Evolutionary conservation across 1,140 invertebrate species (phyloP).

Genomic region (Philopotamus ludificatus): DNA sequence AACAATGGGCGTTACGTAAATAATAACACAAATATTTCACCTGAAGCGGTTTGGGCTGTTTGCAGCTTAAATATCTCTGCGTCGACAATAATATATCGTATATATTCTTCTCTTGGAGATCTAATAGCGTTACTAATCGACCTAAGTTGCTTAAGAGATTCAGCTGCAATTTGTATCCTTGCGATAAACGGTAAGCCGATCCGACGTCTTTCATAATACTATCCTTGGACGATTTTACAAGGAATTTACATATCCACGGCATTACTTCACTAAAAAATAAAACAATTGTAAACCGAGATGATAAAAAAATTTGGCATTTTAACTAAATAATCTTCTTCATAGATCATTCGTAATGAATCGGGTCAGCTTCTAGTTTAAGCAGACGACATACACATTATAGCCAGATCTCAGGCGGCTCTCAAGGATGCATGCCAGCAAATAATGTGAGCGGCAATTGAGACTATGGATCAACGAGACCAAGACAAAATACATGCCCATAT

Average conservation of each 20-base stretch:
- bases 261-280: constrained; percentile 59
- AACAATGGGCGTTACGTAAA: background rate
- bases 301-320: background rate
- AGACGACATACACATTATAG: too few relatives aligned
- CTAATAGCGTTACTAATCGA: constrained; percentile 53
- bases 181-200: constrained; percentile 60
- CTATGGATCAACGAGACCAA: too few relatives aligned
- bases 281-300: background rate
- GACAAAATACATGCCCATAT: too few relatives aligned
- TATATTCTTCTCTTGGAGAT: constrained; percentile 54
- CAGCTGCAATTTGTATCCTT: constrained; percentile 62
- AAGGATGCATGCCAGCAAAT: too few relatives aligned
- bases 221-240: constrained; percentile 53
- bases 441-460: too few relatives aligned
- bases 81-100: constrained; percentile 52
- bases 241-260: constrained; percentile 57
- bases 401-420: too few relatives aligned
- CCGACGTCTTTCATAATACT: constrained; percentile 61
- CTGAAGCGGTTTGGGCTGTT: constrained; percentile 63
- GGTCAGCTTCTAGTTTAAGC: too few relatives aligned
- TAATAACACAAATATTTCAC: constrained; percentile 45
- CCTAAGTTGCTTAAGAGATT: constrained; percentile 57
- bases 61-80: constrained; percentile 57
- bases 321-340: too few relatives aligned
- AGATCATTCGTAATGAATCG: too few relatives aligned